Conservation (phyloP, 2,113 vertebrate species). For the Festucalex cinctus region DNA sequence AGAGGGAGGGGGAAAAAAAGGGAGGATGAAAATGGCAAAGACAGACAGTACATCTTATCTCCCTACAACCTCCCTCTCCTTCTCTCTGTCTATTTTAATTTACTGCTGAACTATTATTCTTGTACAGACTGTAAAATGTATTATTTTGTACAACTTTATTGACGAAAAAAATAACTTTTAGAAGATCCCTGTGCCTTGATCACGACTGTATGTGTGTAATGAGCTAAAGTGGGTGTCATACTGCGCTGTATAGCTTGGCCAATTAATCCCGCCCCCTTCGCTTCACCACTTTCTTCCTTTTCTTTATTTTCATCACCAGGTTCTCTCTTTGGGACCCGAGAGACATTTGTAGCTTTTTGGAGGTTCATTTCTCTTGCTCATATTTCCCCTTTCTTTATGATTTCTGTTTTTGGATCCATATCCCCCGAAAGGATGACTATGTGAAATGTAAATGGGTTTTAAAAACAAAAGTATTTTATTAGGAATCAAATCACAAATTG, state of each 20-base stretch:
- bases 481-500: conserved; percentile 82
- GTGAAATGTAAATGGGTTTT: conserved; percentile 77
- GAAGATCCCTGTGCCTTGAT: conserved; percentile 93
- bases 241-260: conserved; percentile 91
- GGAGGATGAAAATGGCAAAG: conserved; percentile 23
- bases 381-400: conserved; percentile 68
- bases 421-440: conserved; percentile 71
- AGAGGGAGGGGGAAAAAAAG: conserved; percentile 20
- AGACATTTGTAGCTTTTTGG: conserved; percentile 57
- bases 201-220: conserved; percentile 88
- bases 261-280: conserved; percentile 47
- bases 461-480: conserved; percentile 75
- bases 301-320: conserved; percentile 18
- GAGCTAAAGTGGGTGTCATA: conserved; percentile 91
- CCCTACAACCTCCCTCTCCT: conserved; percentile 17
- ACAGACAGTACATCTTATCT: conserved; percentile 40
- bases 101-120: conserved; percentile 90
- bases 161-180: conserved; percentile 85
- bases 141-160: conserved; percentile 96
- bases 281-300: conserved; percentile 27
- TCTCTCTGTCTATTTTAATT: conserved; percentile 78
- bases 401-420: conserved; percentile 75
- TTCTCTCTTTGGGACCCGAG: conserved; percentile 18
- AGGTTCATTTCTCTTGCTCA: conserved; percentile 38
- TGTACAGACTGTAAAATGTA: conserved; percentile 96